Conservation (phyloP, 2,888 invertebrate genomes). For the Epicampocera succincta region DNA sequence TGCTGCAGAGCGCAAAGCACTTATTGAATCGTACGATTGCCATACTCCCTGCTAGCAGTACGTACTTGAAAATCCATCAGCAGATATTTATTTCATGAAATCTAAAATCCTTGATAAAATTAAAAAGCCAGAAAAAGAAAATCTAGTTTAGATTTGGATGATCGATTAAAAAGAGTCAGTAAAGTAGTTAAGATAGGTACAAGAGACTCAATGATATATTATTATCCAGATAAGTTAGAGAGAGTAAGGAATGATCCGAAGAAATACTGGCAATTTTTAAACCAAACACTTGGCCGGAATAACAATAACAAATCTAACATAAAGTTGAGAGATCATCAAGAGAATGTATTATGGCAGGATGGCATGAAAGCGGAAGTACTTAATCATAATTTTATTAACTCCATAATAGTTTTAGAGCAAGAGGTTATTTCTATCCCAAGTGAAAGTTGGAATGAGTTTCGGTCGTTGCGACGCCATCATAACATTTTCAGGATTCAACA, state of each 20-base stretch:
- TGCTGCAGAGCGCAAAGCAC: neutral
- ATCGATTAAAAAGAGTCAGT: too few species aligned
- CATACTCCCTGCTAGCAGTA: slow-evolving; percentile 2
- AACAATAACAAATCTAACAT: slow-evolving; percentile 1
- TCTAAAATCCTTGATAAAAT: neutral
- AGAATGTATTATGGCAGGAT: neutral
- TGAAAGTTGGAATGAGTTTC: slow-evolving; percentile 13
- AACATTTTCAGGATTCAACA: slow-evolving; percentile 5
- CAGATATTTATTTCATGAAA: slow-evolving; percentile 10
- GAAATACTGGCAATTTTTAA: slow-evolving; percentile 21
- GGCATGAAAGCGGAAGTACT: too few species aligned
- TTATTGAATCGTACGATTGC: neutral
- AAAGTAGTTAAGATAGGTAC: slow-evolving; percentile 15
- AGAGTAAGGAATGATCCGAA: slow-evolving; percentile 1
- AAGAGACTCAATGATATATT: neutral
- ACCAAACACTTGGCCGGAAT: slow-evolving; percentile 11
- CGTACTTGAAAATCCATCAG: slow-evolving; percentile 16
- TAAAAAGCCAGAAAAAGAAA: too few species aligned
- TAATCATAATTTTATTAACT: slow-evolving; percentile 20
- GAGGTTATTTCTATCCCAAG: neutral
- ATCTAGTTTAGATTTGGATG: too few species aligned
- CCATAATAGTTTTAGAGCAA: neutral
- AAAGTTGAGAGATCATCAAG: slow-evolving; percentile 4
- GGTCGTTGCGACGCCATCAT: neutral
- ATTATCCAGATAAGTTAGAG: neutral